Base-by-base conservation (phyloP, 1,140 invertebrate genomes). In the Drosophila micromelanica region DNA sequence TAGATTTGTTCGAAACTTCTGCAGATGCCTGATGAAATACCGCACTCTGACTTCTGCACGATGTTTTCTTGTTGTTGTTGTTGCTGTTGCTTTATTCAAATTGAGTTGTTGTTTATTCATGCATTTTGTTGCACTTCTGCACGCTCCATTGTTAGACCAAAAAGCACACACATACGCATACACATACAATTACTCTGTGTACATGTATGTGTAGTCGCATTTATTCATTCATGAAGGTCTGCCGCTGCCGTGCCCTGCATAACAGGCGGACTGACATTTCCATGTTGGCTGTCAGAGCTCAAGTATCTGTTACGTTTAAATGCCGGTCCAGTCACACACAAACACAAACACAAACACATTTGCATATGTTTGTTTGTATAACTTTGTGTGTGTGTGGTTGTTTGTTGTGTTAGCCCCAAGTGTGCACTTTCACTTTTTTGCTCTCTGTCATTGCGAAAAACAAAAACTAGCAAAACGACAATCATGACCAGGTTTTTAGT, bases 21-120 rank as follows among this genome's bases (percentile, higher is more conserved):
- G 40, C 62, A 57, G 43, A 67, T 59, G 45, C 62, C 54, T 59
- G 51, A 67, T 72, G 49, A 59, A 72, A 72, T 72, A 67, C 63
- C 62, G 54, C 23, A 32, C 42, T 40, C 42, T 40, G 60, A 40
- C 35, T 71, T 57, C 52, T 51, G 51, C 35, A 43, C 46, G 35
- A 54, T n/a, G 54, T n/a, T n/a, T n/a, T n/a, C n/a, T n/a, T n/a
- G n/a, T n/a, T n/a, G n/a, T n/a, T n/a, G n/a, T n/a, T 77, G 48
- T 52, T 81, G 70, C 80, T 86, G 67, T 87, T 87, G 82, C 75
- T 73, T 73, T 76, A 89, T 87, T 87, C 75, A 87, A 87, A 87
- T 87, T 78, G 82, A 87, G 82, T 82, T 89, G 75, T 87, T 89
- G 82, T 78, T 86, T 87, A 87, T 87, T 87, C 82, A 87, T 89